Conservation (phyloP, 2,888 invertebrate species). For the Muschampia staudingeri region DNA sequence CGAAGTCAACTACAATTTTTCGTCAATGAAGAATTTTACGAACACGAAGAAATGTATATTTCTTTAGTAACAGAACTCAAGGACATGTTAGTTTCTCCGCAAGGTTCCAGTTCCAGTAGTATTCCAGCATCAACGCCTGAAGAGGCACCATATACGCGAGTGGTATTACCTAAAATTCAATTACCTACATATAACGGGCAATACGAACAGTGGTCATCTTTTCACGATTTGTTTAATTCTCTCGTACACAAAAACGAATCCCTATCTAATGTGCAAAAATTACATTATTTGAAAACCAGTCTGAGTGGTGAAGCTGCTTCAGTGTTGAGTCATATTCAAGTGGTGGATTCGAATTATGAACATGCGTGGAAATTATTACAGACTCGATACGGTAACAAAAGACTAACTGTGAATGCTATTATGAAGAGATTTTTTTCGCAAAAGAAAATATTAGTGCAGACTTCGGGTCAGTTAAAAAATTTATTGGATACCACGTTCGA, state of each 20-base stretch:
- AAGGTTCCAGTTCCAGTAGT: conserved; percentile 3
- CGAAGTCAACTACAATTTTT: neutral
- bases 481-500: conserved; percentile 51
- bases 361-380: conserved; percentile 46
- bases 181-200: conserved; percentile 50
- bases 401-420: conserved; percentile 40
- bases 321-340: conserved; percentile 48
- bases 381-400: conserved; percentile 39
- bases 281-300: conserved; percentile 50
- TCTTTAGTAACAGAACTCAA: neutral
- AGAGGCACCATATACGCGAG: conserved; percentile 1
- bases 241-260: conserved; percentile 44
- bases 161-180: conserved; percentile 47
- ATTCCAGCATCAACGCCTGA: neutral
- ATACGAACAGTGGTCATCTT: conserved; percentile 53
- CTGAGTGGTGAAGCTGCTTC: conserved; percentile 50
- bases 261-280: conserved; percentile 13
- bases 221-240: conserved; percentile 52
- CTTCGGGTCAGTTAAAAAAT: conserved; percentile 44
- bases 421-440: conserved; percentile 39
- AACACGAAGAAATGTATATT: conserved; percentile 1
- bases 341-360: conserved; percentile 49
- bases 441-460: conserved; percentile 24
- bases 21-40: neutral
- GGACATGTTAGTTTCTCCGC: neutral